phyloP scores from a whole-genome alignment of 2,113 vertebrate species.

The Eira barbara region DNA sequence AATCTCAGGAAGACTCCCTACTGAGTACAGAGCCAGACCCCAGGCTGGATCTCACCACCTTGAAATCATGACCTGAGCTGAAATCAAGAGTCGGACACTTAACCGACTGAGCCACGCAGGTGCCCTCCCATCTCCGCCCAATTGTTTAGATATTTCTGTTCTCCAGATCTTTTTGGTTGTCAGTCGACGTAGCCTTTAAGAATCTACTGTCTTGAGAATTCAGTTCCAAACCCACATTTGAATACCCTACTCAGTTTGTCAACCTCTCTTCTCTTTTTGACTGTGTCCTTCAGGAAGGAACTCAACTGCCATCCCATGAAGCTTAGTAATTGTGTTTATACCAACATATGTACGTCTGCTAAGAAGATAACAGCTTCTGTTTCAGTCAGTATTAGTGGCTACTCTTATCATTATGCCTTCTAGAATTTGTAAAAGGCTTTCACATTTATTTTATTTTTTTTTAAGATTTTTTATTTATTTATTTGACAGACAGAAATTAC shows the following conservation, averaged over 20 bases:
- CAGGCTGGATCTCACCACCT: neutral
- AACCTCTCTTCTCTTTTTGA: neutral
- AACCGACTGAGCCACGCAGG: neutral
- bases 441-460: too few species aligned
- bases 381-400: neutral
- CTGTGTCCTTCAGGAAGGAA: neutral
- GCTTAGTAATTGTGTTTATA: neutral
- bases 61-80: neutral
- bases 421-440: constrained; percentile 36
- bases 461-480: too few species aligned
- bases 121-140: too few species aligned
- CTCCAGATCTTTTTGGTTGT: neutral
- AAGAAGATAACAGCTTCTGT: constrained; percentile 5
- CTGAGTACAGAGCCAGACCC: neutral
- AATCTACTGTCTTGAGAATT: neutral
- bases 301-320: neutral
- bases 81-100: neutral
- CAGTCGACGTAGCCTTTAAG: neutral
- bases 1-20: neutral
- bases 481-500: too few species aligned
- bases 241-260: neutral
- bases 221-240: neutral
- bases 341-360: neutral
- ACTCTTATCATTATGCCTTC: neutral
- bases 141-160: neutral